Conservation (phyloP, 2,113 vertebrate species). For the Xiphophorus couchianus region DNA sequence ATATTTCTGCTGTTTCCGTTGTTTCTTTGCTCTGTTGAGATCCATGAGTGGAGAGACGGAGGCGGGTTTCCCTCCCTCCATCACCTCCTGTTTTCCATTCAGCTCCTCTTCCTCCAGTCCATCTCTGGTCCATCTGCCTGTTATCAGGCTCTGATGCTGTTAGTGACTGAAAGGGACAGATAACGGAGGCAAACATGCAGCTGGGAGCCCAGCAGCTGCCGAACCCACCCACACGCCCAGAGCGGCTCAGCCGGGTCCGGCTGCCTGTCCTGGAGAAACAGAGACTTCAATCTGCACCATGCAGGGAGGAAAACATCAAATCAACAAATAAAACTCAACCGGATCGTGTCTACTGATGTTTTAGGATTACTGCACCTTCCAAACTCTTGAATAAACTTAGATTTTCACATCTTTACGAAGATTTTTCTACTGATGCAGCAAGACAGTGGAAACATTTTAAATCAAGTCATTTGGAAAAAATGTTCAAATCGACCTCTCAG, state of each 20-base stretch:
- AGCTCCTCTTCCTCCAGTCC: not conserved
- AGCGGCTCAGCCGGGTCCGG: not conserved
- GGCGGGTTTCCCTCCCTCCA: not conserved
- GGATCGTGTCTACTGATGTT: too few relatives aligned
- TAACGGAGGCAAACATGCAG: slow-evolving; percentile 30
- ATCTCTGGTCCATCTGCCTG: slow-evolving; percentile 12
- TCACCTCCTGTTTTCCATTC: not conserved
- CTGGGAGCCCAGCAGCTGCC: not conserved
- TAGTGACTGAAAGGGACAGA: slow-evolving; percentile 30
- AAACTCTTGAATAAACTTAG: too few relatives aligned
- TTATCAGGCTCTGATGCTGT: slow-evolving; percentile 26
- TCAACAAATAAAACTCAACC: too few relatives aligned
- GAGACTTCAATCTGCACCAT: not conserved
- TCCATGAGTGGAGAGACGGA: not conserved
- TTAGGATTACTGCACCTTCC: too few relatives aligned
- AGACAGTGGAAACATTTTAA: not conserved
- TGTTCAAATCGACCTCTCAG: too few relatives aligned
- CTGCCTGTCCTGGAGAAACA: slow-evolving; percentile 3
- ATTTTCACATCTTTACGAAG: too few relatives aligned
- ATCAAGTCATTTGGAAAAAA: not conserved
- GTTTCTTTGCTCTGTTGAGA: not conserved
- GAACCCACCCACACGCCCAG: not conserved
- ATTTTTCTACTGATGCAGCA: too few relatives aligned
- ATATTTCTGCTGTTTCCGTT: not conserved
- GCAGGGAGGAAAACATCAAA: not conserved